Evolutionary conservation across 2,113 vertebrate genomes (phyloP), one percentile per base, ranked within the genome.

Genomic region (Turdus rufiventris): DNA sequence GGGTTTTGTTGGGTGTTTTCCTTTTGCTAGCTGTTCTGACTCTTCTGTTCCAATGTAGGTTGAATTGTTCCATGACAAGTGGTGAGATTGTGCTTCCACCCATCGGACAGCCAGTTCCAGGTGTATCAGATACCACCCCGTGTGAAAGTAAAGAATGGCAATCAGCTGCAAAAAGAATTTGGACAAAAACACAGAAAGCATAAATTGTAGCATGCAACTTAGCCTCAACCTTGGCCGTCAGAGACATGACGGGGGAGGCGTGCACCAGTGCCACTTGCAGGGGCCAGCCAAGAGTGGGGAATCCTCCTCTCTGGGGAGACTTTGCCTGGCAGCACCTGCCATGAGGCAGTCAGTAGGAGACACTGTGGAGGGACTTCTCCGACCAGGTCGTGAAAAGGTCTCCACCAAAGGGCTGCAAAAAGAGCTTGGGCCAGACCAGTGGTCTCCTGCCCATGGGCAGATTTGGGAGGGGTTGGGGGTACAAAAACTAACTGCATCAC

Each of bases 371-470:
- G 7, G 9, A 16, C 34, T 60, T 48, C 28, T 61, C 43, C 43
- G 11, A 6, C 10, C 12, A 19, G 7, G 25, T 12, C 2, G 4
- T 1, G 15, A 4, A 58, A 29, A 74, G 6, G 5, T 24, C n/a
- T 36, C 42, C 33, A 47, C 6, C 20, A 6, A 74, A 36, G 25
- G 18, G 19, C 12, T 8, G 11, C 26, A 75, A 14, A 24, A 20
- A 75, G 48, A 33, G 12, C 9, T 36, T 38, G 48, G 24, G 14
- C 9, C 5, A 0, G 11, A 18, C 26, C 8, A 12, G 20, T 2
- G 23, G 33, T 43, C 3, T 34, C 9, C 40, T 18, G 42, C 23
- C 42, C 2, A 5, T 2, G 3, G 42, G 16, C 14, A 36, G 33
- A 29, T 8, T 31, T 75, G 42, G 25, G 20, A 31, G 25, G 3